phyloP scores from a whole-genome alignment of 2,113 vertebrate genomes.

The Plectropomus leopardus region DNA sequence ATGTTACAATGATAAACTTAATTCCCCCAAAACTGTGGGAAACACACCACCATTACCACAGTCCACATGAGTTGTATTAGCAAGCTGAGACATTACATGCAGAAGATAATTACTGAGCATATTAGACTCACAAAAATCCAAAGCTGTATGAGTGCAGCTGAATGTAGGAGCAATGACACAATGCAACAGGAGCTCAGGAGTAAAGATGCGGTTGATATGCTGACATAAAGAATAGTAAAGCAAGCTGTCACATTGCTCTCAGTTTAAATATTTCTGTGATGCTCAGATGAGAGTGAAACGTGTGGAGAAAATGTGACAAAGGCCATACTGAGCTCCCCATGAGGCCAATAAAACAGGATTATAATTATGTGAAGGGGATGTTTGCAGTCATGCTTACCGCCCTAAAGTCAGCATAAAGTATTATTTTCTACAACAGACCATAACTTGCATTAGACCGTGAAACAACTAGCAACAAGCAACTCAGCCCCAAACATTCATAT shows the following conservation, averaged over 20 bases:
- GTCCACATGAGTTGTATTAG: not conserved
- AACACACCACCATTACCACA: not conserved
- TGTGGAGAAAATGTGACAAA: conserved; percentile 27
- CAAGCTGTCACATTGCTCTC: conserved; percentile 12
- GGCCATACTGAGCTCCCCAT: conserved; percentile 1
- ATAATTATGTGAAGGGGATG: conserved; percentile 6
- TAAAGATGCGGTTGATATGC: conserved; percentile 16
- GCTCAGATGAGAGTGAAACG: conserved; percentile 5
- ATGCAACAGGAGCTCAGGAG: conserved; percentile 14
- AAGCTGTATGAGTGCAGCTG: not conserved
- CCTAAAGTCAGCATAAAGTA: conserved; percentile 15
- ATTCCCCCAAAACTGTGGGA: not conserved
- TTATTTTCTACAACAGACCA: not conserved
- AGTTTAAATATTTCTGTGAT: not conserved
- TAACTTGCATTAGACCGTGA: conserved; percentile 2
- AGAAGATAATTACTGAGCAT: not conserved
- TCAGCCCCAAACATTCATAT: not conserved
- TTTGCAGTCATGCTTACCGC: conserved; percentile 14
- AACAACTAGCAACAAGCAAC: conserved; percentile 12
- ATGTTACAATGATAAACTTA: not conserved
- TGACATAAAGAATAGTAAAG: conserved; percentile 10
- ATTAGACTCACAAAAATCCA: not conserved
- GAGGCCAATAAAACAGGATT: conserved; percentile 22
- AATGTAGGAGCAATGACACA: conserved; percentile 14
- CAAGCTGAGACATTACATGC: not conserved